Evolutionary conservation across 1,140 invertebrate genomes (phyloP).

Genomic region (Eumaeus atala): DNA sequence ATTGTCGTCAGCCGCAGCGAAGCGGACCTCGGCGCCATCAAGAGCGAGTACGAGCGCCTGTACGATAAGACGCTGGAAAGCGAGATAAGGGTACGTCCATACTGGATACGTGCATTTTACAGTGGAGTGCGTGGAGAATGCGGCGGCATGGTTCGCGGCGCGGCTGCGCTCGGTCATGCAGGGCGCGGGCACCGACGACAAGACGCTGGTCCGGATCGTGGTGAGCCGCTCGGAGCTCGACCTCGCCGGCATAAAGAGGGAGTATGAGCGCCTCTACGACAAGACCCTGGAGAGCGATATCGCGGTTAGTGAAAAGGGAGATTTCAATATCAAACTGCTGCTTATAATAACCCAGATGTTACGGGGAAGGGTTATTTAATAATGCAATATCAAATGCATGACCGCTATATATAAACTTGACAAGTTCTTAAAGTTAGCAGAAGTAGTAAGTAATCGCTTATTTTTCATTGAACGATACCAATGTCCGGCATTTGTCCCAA

Average conservation of each 20-base stretch:
- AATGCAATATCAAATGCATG: too few relatives aligned
- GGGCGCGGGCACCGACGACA: slow-evolving; percentile 82
- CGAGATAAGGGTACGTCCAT: slow-evolving; percentile 77
- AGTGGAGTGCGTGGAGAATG: slow-evolving; percentile 83
- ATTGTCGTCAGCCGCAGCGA: slow-evolving; percentile 84
- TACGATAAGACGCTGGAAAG: slow-evolving; percentile 82
- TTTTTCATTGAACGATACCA: too few relatives aligned
- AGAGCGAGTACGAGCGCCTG: slow-evolving; percentile 79
- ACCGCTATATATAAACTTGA: too few relatives aligned
- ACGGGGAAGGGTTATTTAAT: too few relatives aligned
- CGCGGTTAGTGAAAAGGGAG: slow-evolving; percentile 65
- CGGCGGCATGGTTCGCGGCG: slow-evolving; percentile 83
- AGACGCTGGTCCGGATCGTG: slow-evolving; percentile 81
- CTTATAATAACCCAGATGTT: too few relatives aligned
- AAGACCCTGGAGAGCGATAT: slow-evolving; percentile 81
- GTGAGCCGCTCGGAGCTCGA: slow-evolving; percentile 83
- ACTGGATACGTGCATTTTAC: slow-evolving; percentile 5
- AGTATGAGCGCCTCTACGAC: slow-evolving; percentile 80
- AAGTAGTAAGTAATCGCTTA: too few relatives aligned
- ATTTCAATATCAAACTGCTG: too few relatives aligned
- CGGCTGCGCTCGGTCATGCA: slow-evolving; percentile 81
- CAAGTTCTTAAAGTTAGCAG: too few relatives aligned
- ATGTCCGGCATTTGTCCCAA: too few relatives aligned
- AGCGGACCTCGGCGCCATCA: slow-evolving; percentile 82
- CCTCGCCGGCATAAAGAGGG: slow-evolving; percentile 80